A percentile compares a stretch with the other conserved stretches of the same genome.
These are phyloP conservation scores for Dolomedes plantarius DNA, from an alignment of 2,888 invertebrate species.

Conservation along the genomic window DNA sequence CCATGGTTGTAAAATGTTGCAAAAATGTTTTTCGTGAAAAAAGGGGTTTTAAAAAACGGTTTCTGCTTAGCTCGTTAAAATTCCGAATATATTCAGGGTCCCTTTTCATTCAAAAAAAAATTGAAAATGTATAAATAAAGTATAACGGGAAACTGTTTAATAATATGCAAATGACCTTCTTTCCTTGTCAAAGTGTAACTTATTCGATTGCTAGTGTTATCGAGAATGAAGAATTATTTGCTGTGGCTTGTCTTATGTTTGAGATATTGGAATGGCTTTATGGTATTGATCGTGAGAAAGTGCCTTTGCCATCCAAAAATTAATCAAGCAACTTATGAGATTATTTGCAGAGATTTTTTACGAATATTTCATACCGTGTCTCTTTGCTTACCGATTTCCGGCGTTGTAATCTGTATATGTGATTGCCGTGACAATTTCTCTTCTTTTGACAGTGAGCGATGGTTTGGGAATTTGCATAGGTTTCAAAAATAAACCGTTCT, in stretches of 20 bases:
- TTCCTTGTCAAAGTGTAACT: slow-evolving; percentile 20
- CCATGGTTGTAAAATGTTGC: slow-evolving; percentile 21
- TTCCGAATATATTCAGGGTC: slow-evolving; percentile 38
- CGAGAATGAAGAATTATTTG: slow-evolving; percentile 27
- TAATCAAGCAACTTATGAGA: slow-evolving; percentile 28
- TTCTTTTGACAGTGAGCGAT: slow-evolving; percentile 29
- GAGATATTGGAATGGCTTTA: background rate
- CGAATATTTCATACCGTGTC: slow-evolving; percentile 14
- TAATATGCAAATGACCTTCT: slow-evolving; percentile 31
- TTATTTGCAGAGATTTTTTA: slow-evolving; percentile 29
- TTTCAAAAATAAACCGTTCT: no score
- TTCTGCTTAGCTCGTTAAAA: slow-evolving; percentile 55
- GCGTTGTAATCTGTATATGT: slow-evolving; percentile 5
- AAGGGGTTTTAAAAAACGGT: background rate
- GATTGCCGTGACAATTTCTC: background rate
- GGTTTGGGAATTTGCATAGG: background rate
- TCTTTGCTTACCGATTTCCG: background rate
- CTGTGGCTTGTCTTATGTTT: background rate
- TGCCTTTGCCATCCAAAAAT: background rate
- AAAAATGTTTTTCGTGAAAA: no score
- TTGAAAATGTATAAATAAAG: slow-evolving; percentile 32
- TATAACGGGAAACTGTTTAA: slow-evolving; percentile 32
- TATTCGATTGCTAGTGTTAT: slow-evolving; percentile 18
- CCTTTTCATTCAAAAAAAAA: slow-evolving; percentile 24
- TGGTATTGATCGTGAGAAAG: background rate